Evolutionary conservation across 1,140 invertebrate genomes (phyloP).

Genomic region (Galleria mellonella): DNA sequence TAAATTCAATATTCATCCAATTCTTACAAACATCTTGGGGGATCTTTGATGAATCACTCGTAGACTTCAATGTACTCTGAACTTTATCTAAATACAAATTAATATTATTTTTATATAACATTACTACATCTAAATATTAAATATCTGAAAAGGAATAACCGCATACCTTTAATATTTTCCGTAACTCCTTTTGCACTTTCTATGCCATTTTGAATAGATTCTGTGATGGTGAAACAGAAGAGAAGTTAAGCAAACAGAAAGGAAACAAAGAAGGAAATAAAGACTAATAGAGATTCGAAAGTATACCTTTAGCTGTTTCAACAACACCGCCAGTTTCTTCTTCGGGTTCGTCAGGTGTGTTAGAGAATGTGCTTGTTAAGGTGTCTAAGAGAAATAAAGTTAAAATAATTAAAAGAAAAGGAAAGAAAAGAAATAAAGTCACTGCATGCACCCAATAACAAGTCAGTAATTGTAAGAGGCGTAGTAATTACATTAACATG

Average conservation of each 20-base stretch:
- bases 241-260: neutral
- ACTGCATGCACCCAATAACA: slow-evolving; percentile 6
- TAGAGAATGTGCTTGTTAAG: slow-evolving; percentile 28
- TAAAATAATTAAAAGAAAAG: slow-evolving; percentile 10
- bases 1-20: neutral
- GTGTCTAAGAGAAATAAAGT: slow-evolving; percentile 30
- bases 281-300: neutral
- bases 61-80: neutral
- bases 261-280: neutral
- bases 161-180: neutral
- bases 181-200: neutral
- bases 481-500: too few relatives aligned
- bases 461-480: neutral
- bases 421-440: neutral
- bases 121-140: neutral
- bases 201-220: neutral
- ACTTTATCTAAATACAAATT: neutral
- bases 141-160: neutral
- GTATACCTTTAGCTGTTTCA: slow-evolving; percentile 16
- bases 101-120: neutral
- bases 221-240: neutral
- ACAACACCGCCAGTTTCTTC: slow-evolving; percentile 2
- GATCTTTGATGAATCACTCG: neutral
- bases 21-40: neutral
- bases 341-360: slow-evolving; percentile 20